These are phyloP conservation scores for Blomia tropicalis DNA, from an alignment of 2,888 invertebrate species.

Conservation along the genomic window DNA sequence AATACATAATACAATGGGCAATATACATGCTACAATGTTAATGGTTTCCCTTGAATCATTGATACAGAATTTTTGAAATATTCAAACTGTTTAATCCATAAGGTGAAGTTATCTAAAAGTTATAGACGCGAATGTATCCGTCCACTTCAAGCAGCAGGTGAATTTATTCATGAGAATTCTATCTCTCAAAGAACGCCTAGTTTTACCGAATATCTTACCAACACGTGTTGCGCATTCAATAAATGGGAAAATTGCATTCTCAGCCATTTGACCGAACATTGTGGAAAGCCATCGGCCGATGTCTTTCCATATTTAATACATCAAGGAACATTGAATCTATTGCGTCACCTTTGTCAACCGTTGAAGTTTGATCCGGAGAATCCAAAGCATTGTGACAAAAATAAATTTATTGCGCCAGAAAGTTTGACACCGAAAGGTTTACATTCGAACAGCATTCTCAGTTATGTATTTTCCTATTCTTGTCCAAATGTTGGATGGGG, in stretches of 20 bases:
- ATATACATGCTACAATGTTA: neutral
- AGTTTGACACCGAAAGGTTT: neutral
- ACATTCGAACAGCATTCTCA: neutral
- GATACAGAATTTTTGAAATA: neutral
- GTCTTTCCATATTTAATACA: constrained; percentile 1
- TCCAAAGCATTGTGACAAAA: neutral
- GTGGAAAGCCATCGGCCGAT: neutral
- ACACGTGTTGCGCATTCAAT: constrained; percentile 1
- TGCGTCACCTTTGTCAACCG: neutral
- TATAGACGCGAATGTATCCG: neutral
- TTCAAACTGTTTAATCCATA: constrained; percentile 1
- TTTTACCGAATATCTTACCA: neutral
- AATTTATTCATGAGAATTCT: neutral
- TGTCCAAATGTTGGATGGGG: constrained; percentile 2
- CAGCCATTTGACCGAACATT: neutral
- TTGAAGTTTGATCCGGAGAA: neutral
- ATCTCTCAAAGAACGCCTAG: neutral
- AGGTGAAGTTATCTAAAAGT: neutral
- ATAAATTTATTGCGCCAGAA: neutral
- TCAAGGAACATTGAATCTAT: neutral
- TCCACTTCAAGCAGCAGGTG: constrained; percentile 5
- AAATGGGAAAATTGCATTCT: constrained; percentile 3
- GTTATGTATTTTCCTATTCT: neutral
- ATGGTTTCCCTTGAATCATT: neutral
- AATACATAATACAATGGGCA: neutral